Evolutionary conservation across 30 jellyfish, hydroid and myxozoan genomes (phyloP), one percentile per base, ranked within the genome.

Genomic region (Hydractinia symbiolongicarpus): DNA sequence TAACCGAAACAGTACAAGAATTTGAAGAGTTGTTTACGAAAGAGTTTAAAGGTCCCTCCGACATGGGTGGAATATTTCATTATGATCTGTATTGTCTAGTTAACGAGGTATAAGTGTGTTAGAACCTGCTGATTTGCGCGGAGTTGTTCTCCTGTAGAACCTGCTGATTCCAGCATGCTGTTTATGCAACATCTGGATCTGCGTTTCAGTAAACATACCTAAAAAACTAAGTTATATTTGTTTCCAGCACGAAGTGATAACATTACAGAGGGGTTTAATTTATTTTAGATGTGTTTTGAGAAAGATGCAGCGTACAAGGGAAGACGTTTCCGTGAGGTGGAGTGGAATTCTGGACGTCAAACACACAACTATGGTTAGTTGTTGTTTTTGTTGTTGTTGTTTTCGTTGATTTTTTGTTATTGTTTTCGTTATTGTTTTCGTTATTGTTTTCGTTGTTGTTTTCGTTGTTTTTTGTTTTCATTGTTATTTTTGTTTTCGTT

Each of bases 1-100:
- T 77, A 16, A 77, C 85, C n/a, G 79, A 60, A 16, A 54, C 85
- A 19, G 21, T 17, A 52, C 8, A 16, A 55, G 85, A 77, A 19
- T 57, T 77, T 53, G 13, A 54, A 16, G 8, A 50, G 15, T 2
- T 77, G 15, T 21, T 72, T 21, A 13, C 30, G 55, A 19, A 72
- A n/a, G 50, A 72, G 11, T 72, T 77, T 55, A 55, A 30, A 17
- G 52, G 56, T 44, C 55, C 20, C 53, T 20, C 82, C 17, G 55
- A 19, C 7, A 8, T 21, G 9, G 85, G 77, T 54, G 85, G 85
- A 9, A 61, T 55, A 55, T 77, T 77, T 61, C 53, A 52, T 55
- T 20, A 55, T 15, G 58, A 77, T 55, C n/a, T 9, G 40, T 57
- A 49, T 44, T 30, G 62, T 51, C 74, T 17, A 2, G 74, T 55